A percentile compares a stretch with the other conserved stretches of the same genome.
Conservation (phyloP, 2,888 invertebrate genomes). For the Drosophila histrio region DNA sequence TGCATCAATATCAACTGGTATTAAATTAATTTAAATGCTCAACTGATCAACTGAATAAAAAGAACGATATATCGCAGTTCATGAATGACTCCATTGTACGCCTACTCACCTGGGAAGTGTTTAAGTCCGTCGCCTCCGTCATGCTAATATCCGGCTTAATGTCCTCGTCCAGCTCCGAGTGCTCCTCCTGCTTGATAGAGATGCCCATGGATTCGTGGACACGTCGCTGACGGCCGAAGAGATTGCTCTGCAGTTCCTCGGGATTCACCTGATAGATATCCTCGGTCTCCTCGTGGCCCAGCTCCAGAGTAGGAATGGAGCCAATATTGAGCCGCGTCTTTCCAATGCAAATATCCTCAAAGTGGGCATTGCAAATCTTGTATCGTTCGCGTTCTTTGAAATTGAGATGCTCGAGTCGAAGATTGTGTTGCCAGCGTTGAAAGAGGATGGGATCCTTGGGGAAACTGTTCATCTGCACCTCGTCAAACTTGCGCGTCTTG, state of each 20-base stretch:
- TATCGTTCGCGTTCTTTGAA: constrained; percentile 80
- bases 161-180: constrained; percentile 44
- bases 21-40: no score
- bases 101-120: constrained; percentile 57
- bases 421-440: constrained; percentile 77
- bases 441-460: constrained; percentile 73
- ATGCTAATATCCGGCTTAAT: constrained; percentile 23
- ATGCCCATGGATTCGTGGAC: constrained; percentile 21
- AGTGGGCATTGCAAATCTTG: constrained; percentile 80
- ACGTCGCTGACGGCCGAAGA: constrained; percentile 65
- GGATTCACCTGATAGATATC: constrained; percentile 77
- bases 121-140: constrained; percentile 11
- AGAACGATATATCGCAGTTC: no score
- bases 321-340: constrained; percentile 77
- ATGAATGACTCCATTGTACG: no score
- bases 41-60: no score
- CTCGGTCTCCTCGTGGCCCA: constrained; percentile 74
- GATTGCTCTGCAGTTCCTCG: constrained; percentile 65
- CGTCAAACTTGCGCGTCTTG: constrained; percentile 80
- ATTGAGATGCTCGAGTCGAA: constrained; percentile 71
- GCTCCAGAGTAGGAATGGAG: constrained; percentile 74
- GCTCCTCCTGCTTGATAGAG: constrained; percentile 46
- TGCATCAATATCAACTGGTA: no score
- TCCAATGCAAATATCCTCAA: constrained; percentile 80
- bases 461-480: constrained; percentile 81